Evolutionary conservation across 2,113 vertebrate genomes (phyloP).

Genomic region (Empidonax alnorum): DNA sequence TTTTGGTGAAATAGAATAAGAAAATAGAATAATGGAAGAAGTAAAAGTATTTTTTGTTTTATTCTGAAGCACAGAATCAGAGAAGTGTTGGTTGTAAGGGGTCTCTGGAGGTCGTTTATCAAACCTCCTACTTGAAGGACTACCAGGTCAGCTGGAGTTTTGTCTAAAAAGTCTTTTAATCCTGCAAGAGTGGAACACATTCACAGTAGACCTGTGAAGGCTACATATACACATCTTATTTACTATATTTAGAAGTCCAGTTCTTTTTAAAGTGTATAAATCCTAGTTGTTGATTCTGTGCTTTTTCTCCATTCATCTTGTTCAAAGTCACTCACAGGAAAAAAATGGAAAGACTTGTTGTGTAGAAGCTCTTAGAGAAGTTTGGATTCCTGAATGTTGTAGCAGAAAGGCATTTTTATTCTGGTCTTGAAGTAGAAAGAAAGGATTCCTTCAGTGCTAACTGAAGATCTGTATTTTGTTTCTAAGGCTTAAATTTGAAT

Average conservation of each 20-base stretch:
- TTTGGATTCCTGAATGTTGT: not conserved
- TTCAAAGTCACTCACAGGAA: not conserved
- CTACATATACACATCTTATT: not conserved
- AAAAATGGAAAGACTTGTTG: not conserved
- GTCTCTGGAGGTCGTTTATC: not conserved
- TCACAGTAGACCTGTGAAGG: rapidly evolving
- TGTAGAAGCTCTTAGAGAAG: not conserved
- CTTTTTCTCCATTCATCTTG: not conserved
- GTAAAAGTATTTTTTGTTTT: not conserved
- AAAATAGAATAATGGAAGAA: not conserved
- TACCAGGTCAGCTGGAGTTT: not conserved
- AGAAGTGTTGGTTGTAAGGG: not conserved
- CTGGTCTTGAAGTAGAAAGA: not conserved
- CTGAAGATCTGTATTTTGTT: conserved; percentile 9
- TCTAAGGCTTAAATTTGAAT: conserved; percentile 41
- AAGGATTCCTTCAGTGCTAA: not conserved
- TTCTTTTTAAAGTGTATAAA: not conserved
- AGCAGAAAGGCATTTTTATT: not conserved
- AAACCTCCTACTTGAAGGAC: not conserved
- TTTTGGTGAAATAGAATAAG: not conserved
- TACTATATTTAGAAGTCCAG: not conserved
- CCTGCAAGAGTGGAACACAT: not conserved
- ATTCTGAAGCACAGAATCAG: not conserved
- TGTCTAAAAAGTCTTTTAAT: not conserved
- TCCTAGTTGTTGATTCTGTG: not conserved